Percentiles rank a stretch among this genome's conserved stretches.
These are phyloP conservation scores for Temnothorax longispinosus DNA, from an alignment of 1,140 invertebrate genomes.

Conservation along the genomic window DNA sequence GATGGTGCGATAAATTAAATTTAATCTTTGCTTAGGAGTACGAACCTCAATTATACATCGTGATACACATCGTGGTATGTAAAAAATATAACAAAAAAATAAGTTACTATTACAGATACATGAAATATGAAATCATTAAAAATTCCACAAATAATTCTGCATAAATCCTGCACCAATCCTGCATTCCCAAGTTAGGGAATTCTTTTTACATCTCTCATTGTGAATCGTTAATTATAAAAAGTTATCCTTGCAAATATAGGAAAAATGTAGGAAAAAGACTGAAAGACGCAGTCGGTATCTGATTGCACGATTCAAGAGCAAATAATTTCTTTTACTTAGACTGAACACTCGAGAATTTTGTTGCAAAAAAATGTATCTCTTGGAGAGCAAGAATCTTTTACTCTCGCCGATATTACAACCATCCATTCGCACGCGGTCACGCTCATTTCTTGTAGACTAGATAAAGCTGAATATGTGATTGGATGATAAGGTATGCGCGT, in stretches of 20 bases:
- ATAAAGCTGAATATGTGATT: conserved; percentile 79
- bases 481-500: conserved; percentile 73
- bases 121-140: background rate
- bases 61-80: background rate
- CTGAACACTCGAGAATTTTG: background rate
- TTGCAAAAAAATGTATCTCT: background rate
- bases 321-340: background rate
- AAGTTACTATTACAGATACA: background rate
- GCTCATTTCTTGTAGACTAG: conserved; percentile 80
- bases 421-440: conserved; percentile 14
- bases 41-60: background rate
- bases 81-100: conserved; percentile 16
- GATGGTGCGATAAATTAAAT: conserved; percentile 36
- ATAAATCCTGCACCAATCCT: background rate
- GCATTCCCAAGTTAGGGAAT: background rate
- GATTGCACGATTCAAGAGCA: background rate
- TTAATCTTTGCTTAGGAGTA: background rate
- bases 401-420: conserved; percentile 3
- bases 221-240: background rate
- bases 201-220: background rate
- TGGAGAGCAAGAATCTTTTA: background rate
- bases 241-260: background rate
- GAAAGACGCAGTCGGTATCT: background rate
- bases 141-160: background rate
- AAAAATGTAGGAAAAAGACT: background rate